Conservation (phyloP, 2,113 vertebrate species). For the Muscicapa adusta region DNA sequence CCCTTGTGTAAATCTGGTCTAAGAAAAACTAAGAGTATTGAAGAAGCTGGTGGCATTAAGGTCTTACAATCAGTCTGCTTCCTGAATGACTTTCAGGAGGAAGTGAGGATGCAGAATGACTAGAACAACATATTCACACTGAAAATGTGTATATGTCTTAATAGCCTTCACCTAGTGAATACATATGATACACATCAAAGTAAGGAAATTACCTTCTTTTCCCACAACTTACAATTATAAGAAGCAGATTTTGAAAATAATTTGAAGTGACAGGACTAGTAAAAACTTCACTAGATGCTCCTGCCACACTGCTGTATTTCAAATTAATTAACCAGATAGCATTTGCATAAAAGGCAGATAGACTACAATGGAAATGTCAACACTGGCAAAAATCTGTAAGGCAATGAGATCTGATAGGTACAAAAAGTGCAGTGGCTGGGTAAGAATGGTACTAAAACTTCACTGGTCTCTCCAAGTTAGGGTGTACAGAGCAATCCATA, state of each 20-base stretch:
- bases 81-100: not conserved
- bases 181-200: rapidly evolving
- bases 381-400: not conserved
- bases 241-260: not conserved
- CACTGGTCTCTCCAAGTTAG: not conserved
- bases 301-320: not conserved
- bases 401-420: not conserved
- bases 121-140: not conserved
- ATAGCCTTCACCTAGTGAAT: not conserved
- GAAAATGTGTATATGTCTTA: not conserved
- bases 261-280: not conserved
- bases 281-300: not conserved
- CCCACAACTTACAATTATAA: not conserved
- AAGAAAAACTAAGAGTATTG: not conserved
- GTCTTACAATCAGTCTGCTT: not conserved
- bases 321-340: not conserved
- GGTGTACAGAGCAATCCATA: not conserved
- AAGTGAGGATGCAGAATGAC: not conserved
- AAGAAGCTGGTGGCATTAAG: not conserved
- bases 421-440: not conserved
- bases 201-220: not conserved
- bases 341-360: not conserved
- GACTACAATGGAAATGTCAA: not conserved
- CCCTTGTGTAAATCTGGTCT: not conserved
- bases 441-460: not conserved